Evolutionary conservation across 2,888 invertebrate genomes (phyloP).

Genomic region (Sesia bembeciformis): DNA sequence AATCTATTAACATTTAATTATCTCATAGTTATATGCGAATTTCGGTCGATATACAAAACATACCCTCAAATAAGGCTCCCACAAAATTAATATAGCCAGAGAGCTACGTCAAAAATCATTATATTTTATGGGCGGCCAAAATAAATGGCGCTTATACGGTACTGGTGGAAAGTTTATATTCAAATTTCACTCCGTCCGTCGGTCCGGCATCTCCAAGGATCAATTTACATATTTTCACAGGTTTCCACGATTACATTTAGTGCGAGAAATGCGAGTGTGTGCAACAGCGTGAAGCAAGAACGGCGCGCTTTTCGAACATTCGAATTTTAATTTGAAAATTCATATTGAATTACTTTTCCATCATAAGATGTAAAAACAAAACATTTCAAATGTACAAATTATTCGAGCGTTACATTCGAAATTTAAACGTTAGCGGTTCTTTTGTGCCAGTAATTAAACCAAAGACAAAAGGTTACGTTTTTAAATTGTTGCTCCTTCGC

Average conservation of each 20-base stretch:
- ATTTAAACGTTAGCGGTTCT: neutral
- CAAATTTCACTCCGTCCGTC: constrained; percentile 66
- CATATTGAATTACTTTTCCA: neutral
- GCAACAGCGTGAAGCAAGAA: neutral
- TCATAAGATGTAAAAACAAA: neutral
- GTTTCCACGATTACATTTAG: constrained; percentile 62
- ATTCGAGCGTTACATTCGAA: neutral
- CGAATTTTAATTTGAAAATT: neutral
- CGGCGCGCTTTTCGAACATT: constrained; percentile 1
- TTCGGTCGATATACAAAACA: constrained; percentile 50
- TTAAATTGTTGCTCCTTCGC: constrained; percentile 13
- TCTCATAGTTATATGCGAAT: neutral
- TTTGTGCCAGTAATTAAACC: constrained; percentile 6
- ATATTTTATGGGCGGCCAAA: constrained; percentile 69
- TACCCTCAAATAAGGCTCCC: constrained; percentile 30
- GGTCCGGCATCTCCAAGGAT: constrained; percentile 70
- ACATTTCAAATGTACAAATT: neutral
- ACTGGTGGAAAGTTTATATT: constrained; percentile 67
- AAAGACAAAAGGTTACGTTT: constrained; percentile 20
- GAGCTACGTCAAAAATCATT: constrained; percentile 70
- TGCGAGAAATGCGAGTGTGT: constrained; percentile 28
- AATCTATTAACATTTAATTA: no score
- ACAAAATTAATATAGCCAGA: constrained; percentile 59
- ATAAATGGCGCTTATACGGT: constrained; percentile 69
- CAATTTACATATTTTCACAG: constrained; percentile 74